phyloP scores from a whole-genome alignment of 2,888 invertebrate genomes.

The Erebia epiphron region DNA sequence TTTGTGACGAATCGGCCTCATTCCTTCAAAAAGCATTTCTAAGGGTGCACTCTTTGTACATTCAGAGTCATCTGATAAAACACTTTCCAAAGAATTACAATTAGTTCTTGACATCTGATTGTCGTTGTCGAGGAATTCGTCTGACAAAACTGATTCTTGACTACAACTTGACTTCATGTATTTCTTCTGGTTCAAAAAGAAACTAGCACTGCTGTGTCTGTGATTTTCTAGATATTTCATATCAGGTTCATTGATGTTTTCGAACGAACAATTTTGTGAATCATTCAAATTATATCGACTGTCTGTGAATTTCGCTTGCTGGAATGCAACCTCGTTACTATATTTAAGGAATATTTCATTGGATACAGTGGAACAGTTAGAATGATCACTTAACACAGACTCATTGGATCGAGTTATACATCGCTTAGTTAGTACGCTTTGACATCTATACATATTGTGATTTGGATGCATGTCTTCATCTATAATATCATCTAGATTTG shows the following conservation, averaged over 20 bases:
- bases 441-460: slow-evolving; percentile 73
- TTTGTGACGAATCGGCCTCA: slow-evolving; percentile 71
- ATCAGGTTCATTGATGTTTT: slow-evolving; percentile 70
- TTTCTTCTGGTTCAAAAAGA: slow-evolving; percentile 88
- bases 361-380: slow-evolving; percentile 77
- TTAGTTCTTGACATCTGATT: slow-evolving; percentile 85
- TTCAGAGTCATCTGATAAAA: slow-evolving; percentile 91
- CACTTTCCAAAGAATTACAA: slow-evolving; percentile 91
- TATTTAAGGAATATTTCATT: slow-evolving; percentile 80
- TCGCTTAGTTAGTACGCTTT: slow-evolving; percentile 77
- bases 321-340: slow-evolving; percentile 77
- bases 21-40: slow-evolving; percentile 86
- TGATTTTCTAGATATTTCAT: slow-evolving; percentile 80
- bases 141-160: slow-evolving; percentile 90
- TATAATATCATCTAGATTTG: slow-evolving; percentile 77
- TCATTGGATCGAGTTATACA: slow-evolving; percentile 84
- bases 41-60: slow-evolving; percentile 90
- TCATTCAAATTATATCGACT: slow-evolving; percentile 76
- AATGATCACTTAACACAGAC: slow-evolving; percentile 77
- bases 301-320: slow-evolving; percentile 69
- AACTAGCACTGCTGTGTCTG: slow-evolving; percentile 89
- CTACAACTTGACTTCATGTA: slow-evolving; percentile 85
- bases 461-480: slow-evolving; percentile 75
- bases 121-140: slow-evolving; percentile 83
- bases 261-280: slow-evolving; percentile 75